Conservation (phyloP, 2,113 vertebrate species). For the human (Homo sapiens) region DNA sequence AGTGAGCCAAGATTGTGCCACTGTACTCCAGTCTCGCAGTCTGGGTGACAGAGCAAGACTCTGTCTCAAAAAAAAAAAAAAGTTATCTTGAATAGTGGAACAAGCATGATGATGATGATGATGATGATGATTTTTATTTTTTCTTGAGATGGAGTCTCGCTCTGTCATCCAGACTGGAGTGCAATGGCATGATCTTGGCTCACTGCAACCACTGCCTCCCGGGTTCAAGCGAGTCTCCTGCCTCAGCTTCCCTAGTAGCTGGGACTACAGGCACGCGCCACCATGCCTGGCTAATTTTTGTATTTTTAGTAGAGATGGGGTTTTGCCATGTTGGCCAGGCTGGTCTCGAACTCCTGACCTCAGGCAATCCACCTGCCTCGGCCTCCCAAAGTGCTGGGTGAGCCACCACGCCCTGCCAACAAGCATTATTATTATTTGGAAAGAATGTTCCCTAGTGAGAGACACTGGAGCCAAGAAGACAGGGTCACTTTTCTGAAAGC, state of each 20-base stretch:
- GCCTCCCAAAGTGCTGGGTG: background rate
- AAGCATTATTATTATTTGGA: background rate
- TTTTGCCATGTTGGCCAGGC: background rate
- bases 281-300: background rate
- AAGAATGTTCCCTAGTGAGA: background rate
- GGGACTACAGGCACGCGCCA: background rate
- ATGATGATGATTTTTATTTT: background rate
- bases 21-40: no score
- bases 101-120: no score
- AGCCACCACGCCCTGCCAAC: background rate
- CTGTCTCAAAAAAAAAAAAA: no score
- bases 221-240: background rate
- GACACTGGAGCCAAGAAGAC: background rate
- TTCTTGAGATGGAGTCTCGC: background rate
- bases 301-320: background rate
- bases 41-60: no score
- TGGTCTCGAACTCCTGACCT: background rate
- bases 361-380: background rate
- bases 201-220: background rate
- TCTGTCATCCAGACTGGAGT: background rate
- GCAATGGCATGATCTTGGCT: background rate
- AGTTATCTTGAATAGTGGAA: no score
- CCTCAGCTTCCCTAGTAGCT: background rate
- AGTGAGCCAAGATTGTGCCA: no score
- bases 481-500: background rate